Evolutionary conservation across 1,140 invertebrate genomes (phyloP).

Genomic region (Musca domestica): DNA sequence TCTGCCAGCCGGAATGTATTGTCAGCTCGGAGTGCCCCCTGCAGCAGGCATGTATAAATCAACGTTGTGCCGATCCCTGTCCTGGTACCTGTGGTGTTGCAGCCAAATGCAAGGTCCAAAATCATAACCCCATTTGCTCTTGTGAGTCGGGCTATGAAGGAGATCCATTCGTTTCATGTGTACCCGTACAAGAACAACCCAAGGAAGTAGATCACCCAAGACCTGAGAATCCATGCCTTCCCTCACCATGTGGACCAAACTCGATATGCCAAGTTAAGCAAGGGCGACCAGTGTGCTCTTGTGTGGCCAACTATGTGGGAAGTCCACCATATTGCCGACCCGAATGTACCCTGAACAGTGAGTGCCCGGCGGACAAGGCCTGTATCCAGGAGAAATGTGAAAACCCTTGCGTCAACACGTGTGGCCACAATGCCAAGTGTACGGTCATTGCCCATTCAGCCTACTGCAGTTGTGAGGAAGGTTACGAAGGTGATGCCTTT

Average conservation of each 20-base stretch:
- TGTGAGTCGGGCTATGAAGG: slow-evolving; percentile 72
- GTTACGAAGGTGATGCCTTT: slow-evolving; percentile 79
- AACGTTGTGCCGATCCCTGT: slow-evolving; percentile 76
- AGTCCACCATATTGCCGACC: slow-evolving; percentile 72
- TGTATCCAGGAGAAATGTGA: slow-evolving; percentile 79
- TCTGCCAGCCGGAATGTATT: slow-evolving; percentile 77
- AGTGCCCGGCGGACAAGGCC: slow-evolving; percentile 71
- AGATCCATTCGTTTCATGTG: slow-evolving; percentile 77
- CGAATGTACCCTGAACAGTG: slow-evolving; percentile 73
- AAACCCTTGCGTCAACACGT: slow-evolving; percentile 72
- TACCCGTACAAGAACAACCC: slow-evolving; percentile 54
- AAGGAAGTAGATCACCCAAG: slow-evolving; percentile 37
- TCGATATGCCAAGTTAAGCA: slow-evolving; percentile 80
- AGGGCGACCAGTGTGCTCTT: slow-evolving; percentile 75
- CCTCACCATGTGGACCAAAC: slow-evolving; percentile 81
- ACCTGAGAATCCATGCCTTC: slow-evolving; percentile 68
- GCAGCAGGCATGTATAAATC: slow-evolving; percentile 74
- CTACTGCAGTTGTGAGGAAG: slow-evolving; percentile 72
- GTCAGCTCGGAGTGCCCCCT: slow-evolving; percentile 77
- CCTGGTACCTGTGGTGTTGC: slow-evolving; percentile 73
- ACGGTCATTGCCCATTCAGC: slow-evolving; percentile 78
- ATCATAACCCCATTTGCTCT: slow-evolving; percentile 80
- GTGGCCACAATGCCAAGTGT: slow-evolving; percentile 77
- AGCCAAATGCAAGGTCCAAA: slow-evolving; percentile 72
- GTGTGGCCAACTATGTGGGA: slow-evolving; percentile 71